Evolutionary conservation across 2,888 invertebrate species (phyloP).

Genomic region (Andrena fulva): DNA sequence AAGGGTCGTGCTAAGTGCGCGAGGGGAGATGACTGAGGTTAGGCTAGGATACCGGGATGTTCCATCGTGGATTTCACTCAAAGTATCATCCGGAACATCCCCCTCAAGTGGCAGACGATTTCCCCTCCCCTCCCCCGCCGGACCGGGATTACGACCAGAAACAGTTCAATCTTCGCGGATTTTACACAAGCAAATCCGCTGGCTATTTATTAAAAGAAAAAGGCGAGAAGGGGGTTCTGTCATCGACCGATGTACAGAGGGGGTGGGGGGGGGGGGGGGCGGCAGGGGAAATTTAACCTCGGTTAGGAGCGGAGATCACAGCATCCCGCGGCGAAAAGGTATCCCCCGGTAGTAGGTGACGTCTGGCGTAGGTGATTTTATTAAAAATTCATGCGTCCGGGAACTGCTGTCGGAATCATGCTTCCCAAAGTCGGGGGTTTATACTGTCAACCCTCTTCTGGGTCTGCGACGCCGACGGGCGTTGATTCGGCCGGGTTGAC

Average conservation of each 20-base stretch:
- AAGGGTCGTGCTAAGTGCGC: slow-evolving; percentile 46
- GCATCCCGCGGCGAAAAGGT: slow-evolving; percentile 6
- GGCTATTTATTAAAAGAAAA: slow-evolving; percentile 27
- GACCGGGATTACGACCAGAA: slow-evolving; percentile 3
- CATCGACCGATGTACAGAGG: background rate
- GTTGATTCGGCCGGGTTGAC: slow-evolving; percentile 54
- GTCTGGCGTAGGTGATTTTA: slow-evolving; percentile 71
- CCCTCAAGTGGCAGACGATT: slow-evolving; percentile 43
- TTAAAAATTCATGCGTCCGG: slow-evolving; percentile 76
- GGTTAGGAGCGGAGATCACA: slow-evolving; percentile 12
- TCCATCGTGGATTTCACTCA: slow-evolving; percentile 43
- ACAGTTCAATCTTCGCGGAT: slow-evolving; percentile 33
- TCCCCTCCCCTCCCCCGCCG: background rate
- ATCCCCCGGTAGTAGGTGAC: slow-evolving; percentile 42
- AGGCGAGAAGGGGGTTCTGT: background rate
- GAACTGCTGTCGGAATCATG: slow-evolving; percentile 71
- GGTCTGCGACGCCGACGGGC: slow-evolving; percentile 46
- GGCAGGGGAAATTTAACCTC: background rate
- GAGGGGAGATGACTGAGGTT: slow-evolving; percentile 29
- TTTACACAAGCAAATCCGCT: background rate
- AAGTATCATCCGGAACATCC: slow-evolving; percentile 49
- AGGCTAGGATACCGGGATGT: slow-evolving; percentile 48
- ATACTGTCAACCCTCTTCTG: slow-evolving; percentile 76
- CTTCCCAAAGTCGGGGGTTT: slow-evolving; percentile 66
- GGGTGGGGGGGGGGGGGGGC: background rate